Base-by-base conservation (phyloP, 2,797 vertebrate species). In the Emys orbicularis region DNA sequence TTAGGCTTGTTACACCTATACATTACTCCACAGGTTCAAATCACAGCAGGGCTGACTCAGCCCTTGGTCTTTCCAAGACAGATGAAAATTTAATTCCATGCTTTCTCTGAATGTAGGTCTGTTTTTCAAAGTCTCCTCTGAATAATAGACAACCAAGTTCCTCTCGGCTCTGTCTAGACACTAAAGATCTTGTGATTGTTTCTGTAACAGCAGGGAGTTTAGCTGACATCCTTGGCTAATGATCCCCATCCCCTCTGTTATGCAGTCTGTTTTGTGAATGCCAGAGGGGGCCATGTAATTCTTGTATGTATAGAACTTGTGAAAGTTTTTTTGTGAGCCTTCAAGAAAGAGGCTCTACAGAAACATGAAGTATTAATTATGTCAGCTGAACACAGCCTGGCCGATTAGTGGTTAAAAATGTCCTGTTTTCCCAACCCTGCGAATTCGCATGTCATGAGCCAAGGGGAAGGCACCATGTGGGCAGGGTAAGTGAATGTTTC, bases 321-420 rank as follows among this genome's bases (percentile, higher is more conserved):
- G 25, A 41, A 31, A 11, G 52, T 25, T 49, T n/a, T 5, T 79
- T 50, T 1, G 81, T 83, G 3, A 29, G 1, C 1, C 12, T 34
- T 1, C 37, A 37, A 19, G 52, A 21, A 11, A n/a, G 81, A 25
- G 27, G n/a, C 2, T 88, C 61, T 0, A 1, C 27, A 77, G 86
- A 81, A 61, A 79, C 0, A 1, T 7, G 31, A 34, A 44, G 77
- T 1, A 0, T 37, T 1, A 0, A 12, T 34, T 1, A 1, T 15
- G 15, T 0, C 2, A 61, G 84, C 9, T 34, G 85, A 77, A 61
- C 8, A 21, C 6, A 27, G 34, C 57, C 10, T 49, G 68, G 8
- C 29, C 1, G 25, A 11, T 12, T 84, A n/a, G 11, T 7, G 8
- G 5, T n/a, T 25, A 6, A 44, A 65, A 5, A 44, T 81, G 1